A percentile compares a stretch with the other conserved stretches of the same genome.
phyloP scores from a whole-genome alignment of 2,888 invertebrate species.

The Belgica antarctica region DNA sequence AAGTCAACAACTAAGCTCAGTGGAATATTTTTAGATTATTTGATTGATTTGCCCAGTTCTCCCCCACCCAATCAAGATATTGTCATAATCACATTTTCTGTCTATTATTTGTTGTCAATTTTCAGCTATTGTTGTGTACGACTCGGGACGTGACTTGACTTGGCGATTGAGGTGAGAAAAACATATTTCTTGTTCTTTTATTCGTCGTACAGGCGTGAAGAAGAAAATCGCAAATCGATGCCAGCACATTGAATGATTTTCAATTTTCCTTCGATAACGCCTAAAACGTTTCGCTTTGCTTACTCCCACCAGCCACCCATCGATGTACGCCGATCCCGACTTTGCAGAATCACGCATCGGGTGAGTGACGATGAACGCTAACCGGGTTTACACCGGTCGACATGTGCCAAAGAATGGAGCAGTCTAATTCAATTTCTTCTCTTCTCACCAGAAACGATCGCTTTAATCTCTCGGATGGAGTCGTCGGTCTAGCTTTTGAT shows the following conservation, averaged over 20 bases:
- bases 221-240: too few relatives aligned
- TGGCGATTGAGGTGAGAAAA: slow-evolving; percentile 63
- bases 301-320: slow-evolving; percentile 62
- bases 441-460: slow-evolving; percentile 50
- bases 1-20: too few relatives aligned
- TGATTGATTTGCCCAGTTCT: not conserved
- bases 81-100: not conserved
- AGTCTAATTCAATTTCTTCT: slow-evolving; percentile 5
- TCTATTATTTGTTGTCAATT: slow-evolving; percentile 14
- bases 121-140: slow-evolving; percentile 56
- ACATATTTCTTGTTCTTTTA: not conserved
- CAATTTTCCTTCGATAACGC: too few relatives aligned
- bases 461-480: slow-evolving; percentile 68
- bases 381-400: not conserved
- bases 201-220: not conserved
- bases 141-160: slow-evolving; percentile 70
- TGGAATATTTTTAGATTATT: too few relatives aligned
- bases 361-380: slow-evolving; percentile 49
- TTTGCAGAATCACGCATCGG: slow-evolving; percentile 71
- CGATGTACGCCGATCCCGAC: slow-evolving; percentile 84
- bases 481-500: slow-evolving; percentile 66
- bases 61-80: not conserved
- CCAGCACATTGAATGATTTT: not conserved
- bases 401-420: not conserved
- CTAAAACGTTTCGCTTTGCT: not conserved